phyloP scores from a whole-genome alignment of 2,888 invertebrate genomes.

The Cephus nigrinus region DNA sequence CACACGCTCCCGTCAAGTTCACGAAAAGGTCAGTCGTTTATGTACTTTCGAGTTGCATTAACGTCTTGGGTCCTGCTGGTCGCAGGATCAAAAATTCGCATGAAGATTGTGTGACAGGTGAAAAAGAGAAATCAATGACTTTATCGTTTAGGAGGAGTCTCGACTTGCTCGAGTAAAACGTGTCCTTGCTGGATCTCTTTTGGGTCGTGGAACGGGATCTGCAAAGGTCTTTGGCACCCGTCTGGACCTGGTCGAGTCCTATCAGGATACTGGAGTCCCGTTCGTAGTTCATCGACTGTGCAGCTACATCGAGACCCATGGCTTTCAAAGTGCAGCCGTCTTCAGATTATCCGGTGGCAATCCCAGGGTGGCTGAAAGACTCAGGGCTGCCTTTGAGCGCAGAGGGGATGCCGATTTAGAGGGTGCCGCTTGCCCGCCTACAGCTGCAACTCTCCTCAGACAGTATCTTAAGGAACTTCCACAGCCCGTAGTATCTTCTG shows the following conservation, averaged over 20 bases:
- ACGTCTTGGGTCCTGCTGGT: neutral
- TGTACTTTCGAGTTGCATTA: neutral
- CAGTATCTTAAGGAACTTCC: slow-evolving; percentile 71
- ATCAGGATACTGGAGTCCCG: slow-evolving; percentile 63
- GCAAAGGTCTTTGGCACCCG: slow-evolving; percentile 59
- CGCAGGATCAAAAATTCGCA: neutral
- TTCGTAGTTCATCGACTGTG: slow-evolving; percentile 65
- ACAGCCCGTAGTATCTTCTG: slow-evolving; percentile 67
- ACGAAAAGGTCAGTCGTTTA: slow-evolving; percentile 49
- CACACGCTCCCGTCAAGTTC: slow-evolving; percentile 50
- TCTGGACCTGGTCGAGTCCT: slow-evolving; percentile 56
- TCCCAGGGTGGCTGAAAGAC: slow-evolving; percentile 67
- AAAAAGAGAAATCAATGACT: neutral
- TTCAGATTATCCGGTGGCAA: slow-evolving; percentile 71
- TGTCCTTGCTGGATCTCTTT: slow-evolving; percentile 56
- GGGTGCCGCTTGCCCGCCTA: slow-evolving; percentile 67
- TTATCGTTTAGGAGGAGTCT: slow-evolving; percentile 55
- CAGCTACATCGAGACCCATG: slow-evolving; percentile 65
- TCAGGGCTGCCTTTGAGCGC: slow-evolving; percentile 68
- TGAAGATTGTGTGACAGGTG: neutral
- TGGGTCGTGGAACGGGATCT: slow-evolving; percentile 49
- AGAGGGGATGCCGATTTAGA: slow-evolving; percentile 70
- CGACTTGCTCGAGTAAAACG: slow-evolving; percentile 62
- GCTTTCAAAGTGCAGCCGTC: slow-evolving; percentile 57
- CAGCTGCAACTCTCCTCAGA: slow-evolving; percentile 70